Evolutionary conservation across 2,888 invertebrate species (phyloP).

Genomic region (Orchesellides sinensis): DNA sequence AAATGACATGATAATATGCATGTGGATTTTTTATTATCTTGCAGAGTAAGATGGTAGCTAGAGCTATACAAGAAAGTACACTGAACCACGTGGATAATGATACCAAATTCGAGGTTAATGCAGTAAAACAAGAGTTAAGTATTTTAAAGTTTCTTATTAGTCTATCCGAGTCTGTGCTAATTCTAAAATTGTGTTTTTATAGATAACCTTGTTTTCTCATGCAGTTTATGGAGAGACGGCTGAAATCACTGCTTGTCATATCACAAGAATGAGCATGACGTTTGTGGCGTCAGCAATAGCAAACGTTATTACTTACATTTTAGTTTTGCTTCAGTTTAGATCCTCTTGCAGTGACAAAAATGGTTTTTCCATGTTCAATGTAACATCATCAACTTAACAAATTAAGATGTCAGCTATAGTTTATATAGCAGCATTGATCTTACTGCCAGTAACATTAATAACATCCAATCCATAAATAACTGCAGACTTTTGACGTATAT

Average conservation of each 20-base stretch:
- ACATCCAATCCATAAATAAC: too few relatives aligned
- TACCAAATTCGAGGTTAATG: slow-evolving; percentile 25
- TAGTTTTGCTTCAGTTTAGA: slow-evolving; percentile 29
- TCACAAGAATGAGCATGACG: slow-evolving; percentile 37
- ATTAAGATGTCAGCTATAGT: too few relatives aligned
- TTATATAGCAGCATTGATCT: too few relatives aligned
- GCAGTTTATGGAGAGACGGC: slow-evolving; percentile 24
- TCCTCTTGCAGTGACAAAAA: not conserved
- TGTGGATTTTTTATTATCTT: not conserved
- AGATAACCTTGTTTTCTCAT: slow-evolving; percentile 12
- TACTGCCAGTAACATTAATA: too few relatives aligned
- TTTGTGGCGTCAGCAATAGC: slow-evolving; percentile 34
- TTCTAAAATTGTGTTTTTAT: slow-evolving; percentile 1
- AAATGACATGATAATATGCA: not conserved
- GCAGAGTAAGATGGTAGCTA: slow-evolving; percentile 7
- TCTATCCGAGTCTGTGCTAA: too few relatives aligned
- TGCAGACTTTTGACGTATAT: too few relatives aligned
- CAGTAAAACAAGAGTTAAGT: too few relatives aligned
- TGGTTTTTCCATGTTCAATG: too few relatives aligned
- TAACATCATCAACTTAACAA: too few relatives aligned
- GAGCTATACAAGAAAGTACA: not conserved
- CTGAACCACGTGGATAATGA: not conserved
- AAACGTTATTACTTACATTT: slow-evolving; percentile 31
- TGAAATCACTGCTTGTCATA: slow-evolving; percentile 22
- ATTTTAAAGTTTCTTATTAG: too few relatives aligned